Conservation (phyloP, 2,888 invertebrate species). For the Andrena bicolor region DNA sequence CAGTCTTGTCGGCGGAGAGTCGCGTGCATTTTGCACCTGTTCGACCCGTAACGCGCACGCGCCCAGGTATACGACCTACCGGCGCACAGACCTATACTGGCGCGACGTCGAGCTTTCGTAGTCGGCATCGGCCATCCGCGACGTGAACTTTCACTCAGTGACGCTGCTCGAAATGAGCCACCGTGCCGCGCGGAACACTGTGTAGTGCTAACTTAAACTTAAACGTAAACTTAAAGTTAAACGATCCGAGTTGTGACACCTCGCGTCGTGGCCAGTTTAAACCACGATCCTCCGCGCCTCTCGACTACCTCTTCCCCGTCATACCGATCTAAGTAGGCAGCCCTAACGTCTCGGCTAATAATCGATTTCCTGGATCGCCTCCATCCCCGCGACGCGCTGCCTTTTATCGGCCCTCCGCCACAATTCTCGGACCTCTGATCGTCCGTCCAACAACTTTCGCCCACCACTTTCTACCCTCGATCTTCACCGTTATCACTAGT, state of each 20-base stretch:
- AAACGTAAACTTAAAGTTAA: no score
- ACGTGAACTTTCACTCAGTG: constrained; percentile 73
- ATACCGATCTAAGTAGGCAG: no score
- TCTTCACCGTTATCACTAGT: background rate
- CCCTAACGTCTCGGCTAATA: no score
- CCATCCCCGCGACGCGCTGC: no score
- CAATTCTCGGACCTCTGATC: background rate
- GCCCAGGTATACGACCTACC: constrained; percentile 78
- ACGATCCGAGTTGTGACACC: background rate
- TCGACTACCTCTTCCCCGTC: no score
- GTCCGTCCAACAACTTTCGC: background rate
- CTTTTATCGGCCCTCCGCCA: background rate
- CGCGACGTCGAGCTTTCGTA: constrained; percentile 78
- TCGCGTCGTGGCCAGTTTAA: background rate
- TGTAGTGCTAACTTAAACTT: background rate
- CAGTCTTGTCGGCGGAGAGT: constrained; percentile 35
- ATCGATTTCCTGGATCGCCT: no score
- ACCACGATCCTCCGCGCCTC: background rate
- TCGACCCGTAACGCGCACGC: constrained; percentile 74
- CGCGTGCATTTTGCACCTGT: constrained; percentile 72
- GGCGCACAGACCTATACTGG: constrained; percentile 72
- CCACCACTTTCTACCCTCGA: background rate
- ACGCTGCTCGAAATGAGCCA: constrained; percentile 52
- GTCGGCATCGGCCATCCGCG: constrained; percentile 82
- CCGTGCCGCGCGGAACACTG: constrained; percentile 25